Base-by-base conservation (phyloP, 35 echinoderm and acorn worm genomes). In the Acanthaster planci region DNA sequence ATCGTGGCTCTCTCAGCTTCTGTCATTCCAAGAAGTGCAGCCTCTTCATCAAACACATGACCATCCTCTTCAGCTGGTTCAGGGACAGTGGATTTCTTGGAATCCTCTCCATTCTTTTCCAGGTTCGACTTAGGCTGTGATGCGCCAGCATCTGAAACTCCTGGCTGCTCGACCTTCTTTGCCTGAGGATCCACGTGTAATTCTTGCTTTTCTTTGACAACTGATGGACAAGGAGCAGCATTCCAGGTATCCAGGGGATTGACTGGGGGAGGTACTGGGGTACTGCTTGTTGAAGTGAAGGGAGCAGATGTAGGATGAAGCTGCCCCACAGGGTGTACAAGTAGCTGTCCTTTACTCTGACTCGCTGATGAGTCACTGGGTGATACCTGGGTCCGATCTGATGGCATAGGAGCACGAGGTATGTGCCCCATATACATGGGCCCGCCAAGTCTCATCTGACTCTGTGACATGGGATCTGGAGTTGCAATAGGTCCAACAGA, bases 1-100 rank as follows among this genome's bases (percentile, higher is more conserved):
- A 91, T 90, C 12, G 89, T 91, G 39, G 91, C 93, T 81, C 93
- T 91, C 36, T 95, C 93, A 58, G 89, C 93, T 56, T 95, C 88
- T 40, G 93, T 95, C 93, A 95, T 95, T 18, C 89, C 85, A 50
- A 85, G 88, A 15, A 95, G 55, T 26, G 89, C 88, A 84, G 79
- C 85, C 38, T 90, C 93, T 85, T 95, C 93, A 88, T 95, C 93
- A 88, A 95, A 95, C 38, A 76, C 83, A 85, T 58, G 54, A 44
- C 80, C 77, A 35, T 82, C 77, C 56, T 81, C 78, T 37, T 38
- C 55, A 19, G 80, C 30, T 7, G 22, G 37, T 35, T 32, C 36
- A 26, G 37, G 22, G 16, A 52, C 22, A 44, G 6, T 54, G 51
- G 87, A 16, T 67, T 22, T 40, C 30, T 52, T 42, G 39, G 78